Base-by-base conservation (phyloP, 1,140 invertebrate genomes). In the Marisa cornuarietis region DNA sequence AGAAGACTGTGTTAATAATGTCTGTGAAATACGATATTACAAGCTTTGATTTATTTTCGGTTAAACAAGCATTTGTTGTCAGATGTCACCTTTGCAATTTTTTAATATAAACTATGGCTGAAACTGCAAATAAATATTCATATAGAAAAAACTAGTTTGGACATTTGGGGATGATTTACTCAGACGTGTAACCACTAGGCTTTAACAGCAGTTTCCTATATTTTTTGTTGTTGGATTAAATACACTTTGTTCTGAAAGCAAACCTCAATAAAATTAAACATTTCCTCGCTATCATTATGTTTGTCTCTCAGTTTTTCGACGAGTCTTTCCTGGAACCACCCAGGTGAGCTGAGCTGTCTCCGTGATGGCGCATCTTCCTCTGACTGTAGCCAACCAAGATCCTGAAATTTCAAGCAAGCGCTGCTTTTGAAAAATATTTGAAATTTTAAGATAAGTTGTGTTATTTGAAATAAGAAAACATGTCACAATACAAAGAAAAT, bases 221-320 rank as follows among this genome's bases (percentile, higher is more conserved):
- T n/a, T n/a, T n/a, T n/a, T n/a, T n/a, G n/a, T n/a, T n/a, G n/a
- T n/a, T n/a, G n/a, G n/a, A n/a, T n/a, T n/a, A n/a, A n/a, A n/a
- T n/a, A n/a, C n/a, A n/a, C n/a, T n/a, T n/a, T n/a, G n/a, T n/a
- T 7, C 10, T 51, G 24, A 66, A 24, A 62, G 74, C 79, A 85
- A 82, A 90, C 86, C 83, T 91, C 89, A 58, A 91, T 91, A 88
- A 89, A 89, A 79, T 88, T 89, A 83, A 90, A 90, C 13, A 91
- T 84, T 22, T 83, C 79, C 83, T 89, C 87, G 82, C 88, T 89
- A 71, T 85, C 80, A 52, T 73, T 49, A 10, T 83, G 74, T 51
- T 83, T 68, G 31, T 82, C 78, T 18, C 76, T 26, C 9, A 91
- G 76, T 49, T 88, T 81, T 51, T 81, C 69, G 42, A 85, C 63